A percentile compares a stretch with the other conserved stretches of the same genome.
These are phyloP conservation scores for Anthonomus grandis DNA, from an alignment of 1,140 invertebrate genomes.

Conservation along the genomic window DNA sequence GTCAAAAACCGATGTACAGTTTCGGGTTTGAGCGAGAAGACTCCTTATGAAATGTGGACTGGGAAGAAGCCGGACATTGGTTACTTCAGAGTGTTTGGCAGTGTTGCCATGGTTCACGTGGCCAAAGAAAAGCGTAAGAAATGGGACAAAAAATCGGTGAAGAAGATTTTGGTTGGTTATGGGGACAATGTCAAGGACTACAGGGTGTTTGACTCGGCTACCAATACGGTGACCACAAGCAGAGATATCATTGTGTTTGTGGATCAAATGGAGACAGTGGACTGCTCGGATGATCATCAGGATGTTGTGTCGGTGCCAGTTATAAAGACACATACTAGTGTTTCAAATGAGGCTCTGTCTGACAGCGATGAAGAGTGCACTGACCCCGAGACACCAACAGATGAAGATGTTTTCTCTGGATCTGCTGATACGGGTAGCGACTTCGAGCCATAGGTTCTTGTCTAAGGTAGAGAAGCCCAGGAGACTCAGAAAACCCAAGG, in stretches of 20 bases:
- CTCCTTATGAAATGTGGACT: slow-evolving; percentile 27
- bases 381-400: no score
- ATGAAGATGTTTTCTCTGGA: no score
- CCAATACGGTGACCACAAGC: slow-evolving; percentile 1
- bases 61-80: slow-evolving; percentile 24
- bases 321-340: neutral
- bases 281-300: no score
- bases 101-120: slow-evolving; percentile 31
- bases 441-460: no score
- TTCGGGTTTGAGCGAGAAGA: no score
- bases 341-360: no score
- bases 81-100: slow-evolving; percentile 41
- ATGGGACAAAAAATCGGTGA: slow-evolving; percentile 25
- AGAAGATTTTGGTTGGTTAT: slow-evolving; percentile 27
- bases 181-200: slow-evolving; percentile 22
- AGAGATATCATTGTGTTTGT: slow-evolving; percentile 14
- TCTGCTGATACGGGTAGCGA: no score
- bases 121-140: slow-evolving; percentile 28
- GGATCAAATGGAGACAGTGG: no score
- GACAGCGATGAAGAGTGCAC: no score
- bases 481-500: neutral
- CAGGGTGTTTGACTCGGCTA: slow-evolving; percentile 4
- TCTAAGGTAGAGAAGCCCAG: no score
- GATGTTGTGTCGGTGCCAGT: neutral
- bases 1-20: slow-evolving; percentile 44